These are phyloP conservation scores for Anastrepha ludens DNA, from an alignment of 1,140 invertebrate species.

Conservation along the genomic window DNA sequence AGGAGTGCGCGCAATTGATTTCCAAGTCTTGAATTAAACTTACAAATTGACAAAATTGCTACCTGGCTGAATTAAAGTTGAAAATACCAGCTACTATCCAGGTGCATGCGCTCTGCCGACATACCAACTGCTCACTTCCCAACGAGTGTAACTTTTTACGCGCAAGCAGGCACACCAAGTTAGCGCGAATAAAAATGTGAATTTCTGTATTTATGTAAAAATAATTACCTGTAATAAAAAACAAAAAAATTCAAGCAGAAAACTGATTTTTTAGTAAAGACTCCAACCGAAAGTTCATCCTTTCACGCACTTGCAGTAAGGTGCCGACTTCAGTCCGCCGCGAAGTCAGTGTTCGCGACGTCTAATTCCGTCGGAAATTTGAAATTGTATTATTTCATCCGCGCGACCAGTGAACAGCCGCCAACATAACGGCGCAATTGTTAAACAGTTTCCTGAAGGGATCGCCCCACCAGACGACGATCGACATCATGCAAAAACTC, in stretches of 20 bases:
- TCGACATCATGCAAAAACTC: slow-evolving; percentile 75
- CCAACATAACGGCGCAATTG: slow-evolving; percentile 74
- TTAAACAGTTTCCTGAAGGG: slow-evolving; percentile 73
- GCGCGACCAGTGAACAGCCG: slow-evolving; percentile 62
- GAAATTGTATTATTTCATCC: neutral
- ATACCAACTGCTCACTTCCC: neutral
- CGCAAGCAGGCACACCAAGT: neutral
- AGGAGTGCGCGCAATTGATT: slow-evolving; percentile 22
- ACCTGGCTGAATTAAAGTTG: neutral
- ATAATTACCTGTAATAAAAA: neutral
- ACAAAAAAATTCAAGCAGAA: neutral
- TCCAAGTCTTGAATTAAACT: slow-evolving; percentile 1
- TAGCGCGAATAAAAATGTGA: slow-evolving; percentile 1
- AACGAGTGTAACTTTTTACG: neutral
- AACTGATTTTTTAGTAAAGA: neutral
- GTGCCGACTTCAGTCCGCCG: neutral
- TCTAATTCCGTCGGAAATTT: slow-evolving; percentile 9
- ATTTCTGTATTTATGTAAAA: neutral
- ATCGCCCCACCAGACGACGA: slow-evolving; percentile 73
- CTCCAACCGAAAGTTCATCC: neutral
- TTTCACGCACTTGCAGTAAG: too few relatives aligned
- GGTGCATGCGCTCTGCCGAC: slow-evolving; percentile 25
- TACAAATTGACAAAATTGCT: slow-evolving; percentile 1
- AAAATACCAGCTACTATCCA: neutral
- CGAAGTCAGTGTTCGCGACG: neutral